Conservation (phyloP, 2,113 vertebrate species). For the Cyanoramphus novaezelandiae region DNA sequence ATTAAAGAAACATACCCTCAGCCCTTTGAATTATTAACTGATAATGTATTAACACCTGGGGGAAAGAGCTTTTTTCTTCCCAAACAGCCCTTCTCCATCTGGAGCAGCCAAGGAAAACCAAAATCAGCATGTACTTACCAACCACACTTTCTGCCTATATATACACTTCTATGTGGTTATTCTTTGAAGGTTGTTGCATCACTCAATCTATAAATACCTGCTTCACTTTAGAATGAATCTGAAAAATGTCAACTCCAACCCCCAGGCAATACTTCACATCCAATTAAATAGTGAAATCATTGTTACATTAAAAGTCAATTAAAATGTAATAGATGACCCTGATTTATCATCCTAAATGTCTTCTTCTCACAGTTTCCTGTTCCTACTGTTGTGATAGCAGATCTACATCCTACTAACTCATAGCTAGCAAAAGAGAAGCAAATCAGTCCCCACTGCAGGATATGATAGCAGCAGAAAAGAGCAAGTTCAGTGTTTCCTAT, state of each 20-base stretch:
- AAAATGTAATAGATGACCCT: neutral
- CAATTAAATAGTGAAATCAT: neutral
- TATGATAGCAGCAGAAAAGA: neutral
- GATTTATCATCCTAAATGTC: neutral
- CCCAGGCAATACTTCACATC: neutral
- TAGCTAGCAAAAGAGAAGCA: neutral
- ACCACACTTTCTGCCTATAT: neutral
- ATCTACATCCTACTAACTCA: neutral
- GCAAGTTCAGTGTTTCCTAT: neutral
- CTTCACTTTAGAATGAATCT: neutral
- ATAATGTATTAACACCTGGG: neutral
- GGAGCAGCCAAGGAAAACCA: neutral
- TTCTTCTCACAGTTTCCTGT: neutral
- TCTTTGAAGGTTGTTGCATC: neutral
- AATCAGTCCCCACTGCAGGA: neutral
- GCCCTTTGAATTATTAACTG: neutral
- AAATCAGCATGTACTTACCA: neutral
- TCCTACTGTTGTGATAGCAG: neutral
- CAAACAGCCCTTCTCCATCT: neutral
- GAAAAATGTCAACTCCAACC: neutral
- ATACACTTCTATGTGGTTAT: neutral
- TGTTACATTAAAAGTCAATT: conserved; percentile 11
- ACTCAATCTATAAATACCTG: neutral
- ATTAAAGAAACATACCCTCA: neutral
- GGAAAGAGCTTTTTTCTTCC: neutral